phyloP scores from a whole-genome alignment of 1,140 invertebrate species.

The Rhizoglyphus robini region DNA sequence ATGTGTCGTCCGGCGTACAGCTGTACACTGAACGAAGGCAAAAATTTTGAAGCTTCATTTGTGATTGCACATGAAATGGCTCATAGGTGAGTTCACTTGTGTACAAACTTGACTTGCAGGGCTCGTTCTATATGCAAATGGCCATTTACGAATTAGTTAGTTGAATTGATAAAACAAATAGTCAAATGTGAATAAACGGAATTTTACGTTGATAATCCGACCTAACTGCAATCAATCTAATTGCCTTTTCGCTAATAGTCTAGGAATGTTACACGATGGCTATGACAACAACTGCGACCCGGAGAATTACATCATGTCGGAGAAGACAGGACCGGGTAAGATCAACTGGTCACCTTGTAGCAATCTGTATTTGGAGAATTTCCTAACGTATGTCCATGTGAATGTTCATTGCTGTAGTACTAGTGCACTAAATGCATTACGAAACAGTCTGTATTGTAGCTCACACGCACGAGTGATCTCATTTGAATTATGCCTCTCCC shows the following conservation, averaged over 20 bases:
- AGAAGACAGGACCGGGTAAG: slow-evolving; percentile 29
- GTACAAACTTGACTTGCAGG: no score
- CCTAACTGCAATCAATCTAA: not conserved
- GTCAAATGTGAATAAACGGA: not conserved
- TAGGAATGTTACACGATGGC: slow-evolving; percentile 34
- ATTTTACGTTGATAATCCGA: no score
- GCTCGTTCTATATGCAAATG: not conserved
- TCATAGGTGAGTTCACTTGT: slow-evolving; percentile 31
- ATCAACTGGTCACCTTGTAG: slow-evolving; percentile 29
- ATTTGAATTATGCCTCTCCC: not conserved
- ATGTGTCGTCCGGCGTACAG: slow-evolving; percentile 35
- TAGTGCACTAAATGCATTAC: no score
- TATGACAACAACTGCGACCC: slow-evolving; percentile 27
- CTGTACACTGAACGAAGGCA: slow-evolving; percentile 37
- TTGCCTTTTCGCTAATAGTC: slow-evolving; percentile 23
- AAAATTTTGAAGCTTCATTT: slow-evolving; percentile 36
- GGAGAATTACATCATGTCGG: slow-evolving; percentile 28
- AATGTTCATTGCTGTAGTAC: slow-evolving; percentile 11
- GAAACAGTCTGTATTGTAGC: not conserved
- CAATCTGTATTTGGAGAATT: slow-evolving; percentile 28
- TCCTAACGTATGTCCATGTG: slow-evolving; percentile 30
- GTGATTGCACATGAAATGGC: slow-evolving; percentile 38
- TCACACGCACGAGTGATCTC: not conserved
- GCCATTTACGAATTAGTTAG: not conserved
- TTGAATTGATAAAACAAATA: not conserved